Evolutionary conservation across 37 sponge, comb jelly and placozoan species (phyloP), one percentile per base, ranked within the genome.

Genomic region (Spongilla lacustris): DNA sequence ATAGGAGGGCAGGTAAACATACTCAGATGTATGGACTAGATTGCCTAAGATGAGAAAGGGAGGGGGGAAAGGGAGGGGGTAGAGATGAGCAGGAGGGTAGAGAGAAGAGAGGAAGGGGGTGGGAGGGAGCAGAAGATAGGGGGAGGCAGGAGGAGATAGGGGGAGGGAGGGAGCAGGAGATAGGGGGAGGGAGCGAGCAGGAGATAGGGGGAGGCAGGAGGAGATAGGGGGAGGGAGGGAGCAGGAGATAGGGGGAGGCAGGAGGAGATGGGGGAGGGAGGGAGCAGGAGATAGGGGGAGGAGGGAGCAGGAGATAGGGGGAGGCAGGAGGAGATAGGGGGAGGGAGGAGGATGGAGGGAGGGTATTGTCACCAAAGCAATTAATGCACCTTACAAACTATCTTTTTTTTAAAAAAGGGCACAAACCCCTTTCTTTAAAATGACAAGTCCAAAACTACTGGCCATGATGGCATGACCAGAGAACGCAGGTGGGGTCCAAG

Each of bases 1-100:
- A 58, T 6, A 17, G 10, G 36, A 68, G 0, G 68, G n/a, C 9
- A 79, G 81, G 38, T 89, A 91, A 2, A 91, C 84, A 38, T 91
- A 91, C 71, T 91, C 88, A 10, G 92, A 91, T 29, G 82, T 91
- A 69, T 89, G 80, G 28, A 80, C 67, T 24, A 69, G 36, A 10
- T 76, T 76, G 77, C 12, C 77, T 36, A 19, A 35, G 10, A 34
- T 14, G 22, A 24, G 19, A 66, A 6, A 6, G 10, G 4, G 76
- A 34, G 6, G 10, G 13, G 76, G 35, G 76, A 5, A 33, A 75
- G 36, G 13, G 76, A 13, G 76, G 10, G 36, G 76, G 10, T 35
- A 34, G 32, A 75, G 33, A 34, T 3, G 30, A 8, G 30, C 2
- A 33, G 76, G 13, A 5, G 30, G 30, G 8, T 3, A 33, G 13